Evolutionary conservation across 2,113 vertebrate genomes (phyloP).

Genomic region (Eurypyga helias): DNA sequence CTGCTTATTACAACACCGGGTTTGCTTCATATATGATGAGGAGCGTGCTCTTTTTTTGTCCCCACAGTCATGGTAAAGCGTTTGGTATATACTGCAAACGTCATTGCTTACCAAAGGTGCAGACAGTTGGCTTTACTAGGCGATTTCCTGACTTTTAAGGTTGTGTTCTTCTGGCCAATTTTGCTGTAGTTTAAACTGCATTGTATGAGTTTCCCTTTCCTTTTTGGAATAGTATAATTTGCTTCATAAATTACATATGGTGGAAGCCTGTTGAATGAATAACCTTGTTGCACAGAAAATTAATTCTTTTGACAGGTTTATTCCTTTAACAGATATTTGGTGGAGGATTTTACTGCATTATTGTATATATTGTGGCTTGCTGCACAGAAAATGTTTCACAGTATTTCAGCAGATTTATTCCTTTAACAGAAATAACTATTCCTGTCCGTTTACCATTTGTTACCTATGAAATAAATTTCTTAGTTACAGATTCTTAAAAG

Average conservation of each 20-base stretch:
- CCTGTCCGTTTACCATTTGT: slow-evolving; percentile 44
- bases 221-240: slow-evolving; percentile 78
- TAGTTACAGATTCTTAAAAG: slow-evolving; percentile 34
- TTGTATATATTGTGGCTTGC: slow-evolving; percentile 76
- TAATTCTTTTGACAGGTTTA: slow-evolving; percentile 82
- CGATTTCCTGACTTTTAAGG: slow-evolving; percentile 77
- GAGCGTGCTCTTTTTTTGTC: slow-evolving; percentile 10
- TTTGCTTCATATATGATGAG: slow-evolving; percentile 8
- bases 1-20: neutral
- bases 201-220: slow-evolving; percentile 70
- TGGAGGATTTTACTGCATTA: slow-evolving; percentile 78
- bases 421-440: slow-evolving; percentile 63
- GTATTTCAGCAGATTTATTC: slow-evolving; percentile 58
- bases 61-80: slow-evolving; percentile 37
- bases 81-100: slow-evolving; percentile 47
- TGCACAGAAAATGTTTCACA: slow-evolving; percentile 68
- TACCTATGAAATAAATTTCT: slow-evolving; percentile 55
- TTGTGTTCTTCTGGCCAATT: slow-evolving; percentile 69
- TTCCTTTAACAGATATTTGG: slow-evolving; percentile 78
- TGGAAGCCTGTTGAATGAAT: slow-evolving; percentile 80
- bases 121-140: slow-evolving; percentile 68
- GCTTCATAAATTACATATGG: slow-evolving; percentile 82
- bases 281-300: slow-evolving; percentile 81
- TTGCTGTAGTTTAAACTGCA: slow-evolving; percentile 71
- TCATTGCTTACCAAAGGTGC: slow-evolving; percentile 44